Percentiles rank a stretch among this genome's conserved stretches.
Conservation (phyloP, 2,113 vertebrate species). For the Glaucidium brasilianum region DNA sequence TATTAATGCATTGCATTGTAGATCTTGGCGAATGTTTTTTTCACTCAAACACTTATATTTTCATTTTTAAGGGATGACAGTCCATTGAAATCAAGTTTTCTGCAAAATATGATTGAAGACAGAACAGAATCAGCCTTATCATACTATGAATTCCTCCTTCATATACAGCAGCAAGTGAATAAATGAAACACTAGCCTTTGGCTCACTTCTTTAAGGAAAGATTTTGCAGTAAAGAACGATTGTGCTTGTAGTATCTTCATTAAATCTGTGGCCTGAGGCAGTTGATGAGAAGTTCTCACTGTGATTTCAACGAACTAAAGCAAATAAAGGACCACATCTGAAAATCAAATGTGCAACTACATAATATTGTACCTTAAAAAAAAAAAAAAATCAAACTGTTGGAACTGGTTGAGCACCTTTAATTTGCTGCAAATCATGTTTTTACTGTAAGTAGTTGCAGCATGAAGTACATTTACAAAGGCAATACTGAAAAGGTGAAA, state of each 20-base stretch:
- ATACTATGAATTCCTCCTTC: conserved; percentile 96
- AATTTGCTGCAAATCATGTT: conserved; percentile 75
- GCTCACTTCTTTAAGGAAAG: conserved; percentile 48
- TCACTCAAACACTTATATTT: conserved; percentile 9
- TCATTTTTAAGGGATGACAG: conserved; percentile 87
- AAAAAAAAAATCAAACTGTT: conserved; percentile 60
- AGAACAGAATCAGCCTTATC: conserved; percentile 96
- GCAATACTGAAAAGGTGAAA: conserved; percentile 72
- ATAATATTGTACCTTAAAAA: conserved; percentile 70
- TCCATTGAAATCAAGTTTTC: conserved; percentile 86
- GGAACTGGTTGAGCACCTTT: conserved; percentile 64
- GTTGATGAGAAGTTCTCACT: conserved; percentile 78
- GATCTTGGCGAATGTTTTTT: neutral
- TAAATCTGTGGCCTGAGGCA: conserved; percentile 72
- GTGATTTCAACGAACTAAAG: conserved; percentile 79
- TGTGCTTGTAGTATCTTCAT: conserved; percentile 64
- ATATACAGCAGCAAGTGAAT: conserved; percentile 95
- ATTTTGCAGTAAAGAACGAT: conserved; percentile 48
- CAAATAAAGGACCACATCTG: conserved; percentile 77
- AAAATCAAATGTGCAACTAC: conserved; percentile 71
- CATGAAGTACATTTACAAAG: conserved; percentile 66
- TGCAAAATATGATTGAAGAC: conserved; percentile 97
- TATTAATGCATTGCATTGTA: neutral
- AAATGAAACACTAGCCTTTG: conserved; percentile 78
- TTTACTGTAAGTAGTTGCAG: conserved; percentile 68